Base-by-base conservation (phyloP, 2,888 invertebrate genomes). In the Tetragnatha montana region DNA sequence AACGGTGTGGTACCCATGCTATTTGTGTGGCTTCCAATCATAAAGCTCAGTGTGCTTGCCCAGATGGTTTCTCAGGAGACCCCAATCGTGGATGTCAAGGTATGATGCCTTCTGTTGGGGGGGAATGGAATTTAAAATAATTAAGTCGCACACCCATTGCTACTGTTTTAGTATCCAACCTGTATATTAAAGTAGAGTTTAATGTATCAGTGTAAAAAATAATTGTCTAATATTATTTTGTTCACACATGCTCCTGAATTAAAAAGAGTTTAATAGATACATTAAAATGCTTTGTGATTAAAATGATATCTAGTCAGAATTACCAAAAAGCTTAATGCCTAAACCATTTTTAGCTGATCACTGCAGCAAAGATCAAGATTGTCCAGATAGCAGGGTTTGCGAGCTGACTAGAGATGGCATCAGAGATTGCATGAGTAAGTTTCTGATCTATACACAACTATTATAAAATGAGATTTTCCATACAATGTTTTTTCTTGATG, bases 1-100 rank as follows among this genome's bases (percentile, higher is more conserved):
- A 97, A 80, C 95, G 96, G 0, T 98, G 98, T 93, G 97, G 97
- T 51, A 94, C 95, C 0, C 96, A 98, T 93, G 96, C 98, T 0
- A 96, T 96, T 92, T 98, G 98, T 93, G 97, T 97, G 94, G 96
- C 97, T 0, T 96, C 97, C 91, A 96, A 97, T 92, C 98, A 98
- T 93, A 96, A 96, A 0, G 97, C 97, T 8, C 96, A 96, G 96
- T 98, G 98, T 93, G 95, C 96, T 92, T 98, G 98, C 93, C 96
- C 96, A 70, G 95, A 96, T 89, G 97, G 97, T 22, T 96, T 96
- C 93, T 94, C 97, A 51, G 98, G 98, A 10, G 97, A 97, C 94
- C 96, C 98, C 8, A 96, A 97, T 82, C 97, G 97, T 81, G 91
- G 87, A 60, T 91, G 91, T 47, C 88, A 91, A 91, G 91, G 91